phyloP scores from a whole-genome alignment of 2,888 invertebrate species.

The Spodoptera picta region DNA sequence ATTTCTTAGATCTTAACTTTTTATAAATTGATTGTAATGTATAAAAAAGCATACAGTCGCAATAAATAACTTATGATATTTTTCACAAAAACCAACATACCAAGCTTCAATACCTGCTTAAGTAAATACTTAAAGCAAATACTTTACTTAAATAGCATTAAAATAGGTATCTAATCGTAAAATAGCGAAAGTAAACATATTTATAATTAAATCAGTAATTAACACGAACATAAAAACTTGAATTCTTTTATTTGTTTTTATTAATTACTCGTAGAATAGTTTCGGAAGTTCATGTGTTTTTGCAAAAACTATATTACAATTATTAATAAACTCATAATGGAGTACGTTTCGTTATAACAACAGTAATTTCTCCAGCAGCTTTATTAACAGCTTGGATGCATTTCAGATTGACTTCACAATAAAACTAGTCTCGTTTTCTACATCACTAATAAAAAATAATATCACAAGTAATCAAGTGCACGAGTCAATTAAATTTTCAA shows the following conservation, averaged over 20 bases:
- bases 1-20: too few relatives aligned
- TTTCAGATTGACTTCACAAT: constrained; percentile 31
- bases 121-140: too few relatives aligned
- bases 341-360: constrained; percentile 4
- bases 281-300: constrained; percentile 23
- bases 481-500: constrained; percentile 62
- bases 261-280: constrained; percentile 20
- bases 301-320: constrained; percentile 5
- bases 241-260: constrained; percentile 35
- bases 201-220: constrained; percentile 43
- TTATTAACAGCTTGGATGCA: constrained; percentile 16
- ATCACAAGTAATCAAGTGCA: constrained; percentile 40
- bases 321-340: constrained; percentile 3
- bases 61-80: too few relatives aligned
- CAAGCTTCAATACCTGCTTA: constrained; percentile 9
- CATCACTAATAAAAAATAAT: constrained; percentile 46
- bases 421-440: constrained; percentile 26
- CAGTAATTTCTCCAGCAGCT: constrained; percentile 8
- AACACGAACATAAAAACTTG: constrained; percentile 40
- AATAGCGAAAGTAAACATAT: constrained; percentile 40
- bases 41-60: not conserved
- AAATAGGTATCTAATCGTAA: constrained; percentile 22
- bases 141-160: constrained; percentile 13
- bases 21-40: too few relatives aligned
- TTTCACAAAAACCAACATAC: not conserved